Conservation (phyloP, 2,888 invertebrate genomes). For the Cosmorhoe ocellata region DNA sequence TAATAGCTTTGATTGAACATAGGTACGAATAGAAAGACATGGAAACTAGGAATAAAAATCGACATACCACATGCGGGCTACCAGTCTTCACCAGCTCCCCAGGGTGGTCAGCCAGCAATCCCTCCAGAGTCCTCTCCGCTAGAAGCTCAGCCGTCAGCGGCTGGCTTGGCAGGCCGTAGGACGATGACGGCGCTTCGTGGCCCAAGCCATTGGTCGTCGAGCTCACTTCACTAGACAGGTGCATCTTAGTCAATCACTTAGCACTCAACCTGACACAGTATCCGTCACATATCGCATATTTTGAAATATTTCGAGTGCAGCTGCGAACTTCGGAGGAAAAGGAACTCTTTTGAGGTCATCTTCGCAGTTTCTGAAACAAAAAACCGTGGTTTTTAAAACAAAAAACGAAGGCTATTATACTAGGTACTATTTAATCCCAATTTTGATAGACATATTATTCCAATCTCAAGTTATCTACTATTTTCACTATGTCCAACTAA, state of each 20-base stretch:
- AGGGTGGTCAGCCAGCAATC: conserved; percentile 93
- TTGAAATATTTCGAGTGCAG: conserved; percentile 25
- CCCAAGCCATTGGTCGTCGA: conserved; percentile 84
- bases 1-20: too few species aligned
- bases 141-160: conserved; percentile 90
- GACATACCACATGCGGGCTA: conserved; percentile 93
- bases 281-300: conserved; percentile 65
- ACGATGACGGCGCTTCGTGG: conserved; percentile 75
- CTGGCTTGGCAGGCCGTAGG: conserved; percentile 77
- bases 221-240: conserved; percentile 90
- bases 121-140: conserved; percentile 92
- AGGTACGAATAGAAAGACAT: too few species aligned
- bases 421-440: too few species aligned
- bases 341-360: conserved; percentile 24
- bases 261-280: conserved; percentile 39
- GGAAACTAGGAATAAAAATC: background rate
- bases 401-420: too few species aligned
- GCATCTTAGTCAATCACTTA: conserved; percentile 79
- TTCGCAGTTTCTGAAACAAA: conserved; percentile 9
- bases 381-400: too few species aligned
- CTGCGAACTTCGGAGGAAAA: conserved; percentile 8
- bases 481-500: too few species aligned
- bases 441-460: too few species aligned
- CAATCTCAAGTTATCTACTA: too few species aligned
- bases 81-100: conserved; percentile 97